These are phyloP conservation scores for Rhynchonema sp. DNA, from an alignment of 2,888 invertebrate species.

Conservation along the genomic window DNA sequence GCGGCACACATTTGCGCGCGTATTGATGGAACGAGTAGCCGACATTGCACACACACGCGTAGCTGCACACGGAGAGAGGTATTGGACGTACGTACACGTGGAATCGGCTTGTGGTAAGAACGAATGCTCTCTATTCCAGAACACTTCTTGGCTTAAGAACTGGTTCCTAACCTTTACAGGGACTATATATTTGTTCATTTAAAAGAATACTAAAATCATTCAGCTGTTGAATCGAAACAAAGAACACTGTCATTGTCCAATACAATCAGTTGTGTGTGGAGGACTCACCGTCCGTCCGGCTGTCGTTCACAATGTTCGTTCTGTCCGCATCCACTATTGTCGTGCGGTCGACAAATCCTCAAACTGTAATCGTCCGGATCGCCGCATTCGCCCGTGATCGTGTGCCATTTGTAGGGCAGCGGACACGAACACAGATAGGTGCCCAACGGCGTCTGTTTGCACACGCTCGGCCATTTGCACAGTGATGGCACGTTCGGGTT, in stretches of 20 bases:
- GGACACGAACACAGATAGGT: conserved; percentile 26
- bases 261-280: too few relatives aligned
- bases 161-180: too few relatives aligned
- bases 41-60: conserved; percentile 15
- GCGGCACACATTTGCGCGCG: conserved; percentile 16
- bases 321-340: conserved; percentile 15
- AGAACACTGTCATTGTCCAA: too few relatives aligned
- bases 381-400: conserved; percentile 19
- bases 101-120: background rate
- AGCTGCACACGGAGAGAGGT: conserved; percentile 4
- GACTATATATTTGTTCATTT: too few relatives aligned
- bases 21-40: conserved; percentile 17
- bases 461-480: conserved; percentile 22
- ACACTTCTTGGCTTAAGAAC: too few relatives aligned
- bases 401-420: conserved; percentile 17
- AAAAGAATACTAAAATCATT: too few relatives aligned
- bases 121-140: too few relatives aligned
- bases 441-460: conserved; percentile 19
- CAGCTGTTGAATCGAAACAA: too few relatives aligned
- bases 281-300: conserved; percentile 4
- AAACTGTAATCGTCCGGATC: background rate
- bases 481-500: conserved; percentile 24
- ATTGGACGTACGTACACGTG: background rate
- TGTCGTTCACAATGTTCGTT: conserved; percentile 15
- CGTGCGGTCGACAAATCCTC: conserved; percentile 13